Percentiles rank a stretch among this genome's conserved stretches.
Conservation (phyloP, 2,113 vertebrate species). For the Psilopsiagon aurifrons region DNA sequence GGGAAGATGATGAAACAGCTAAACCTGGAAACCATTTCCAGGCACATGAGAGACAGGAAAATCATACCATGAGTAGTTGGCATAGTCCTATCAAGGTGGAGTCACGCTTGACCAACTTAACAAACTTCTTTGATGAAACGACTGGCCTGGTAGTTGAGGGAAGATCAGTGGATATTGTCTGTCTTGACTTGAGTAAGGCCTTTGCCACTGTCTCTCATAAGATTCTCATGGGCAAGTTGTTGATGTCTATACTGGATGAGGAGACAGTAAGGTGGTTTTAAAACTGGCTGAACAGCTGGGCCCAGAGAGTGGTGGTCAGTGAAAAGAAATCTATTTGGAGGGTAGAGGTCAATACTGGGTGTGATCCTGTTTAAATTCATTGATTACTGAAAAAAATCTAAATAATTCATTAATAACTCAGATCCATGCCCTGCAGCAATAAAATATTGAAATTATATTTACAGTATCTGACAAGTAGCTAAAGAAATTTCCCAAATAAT, state of each 20-base stretch:
- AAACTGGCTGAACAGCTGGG: not conserved
- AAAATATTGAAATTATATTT: not conserved
- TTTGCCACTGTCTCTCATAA: not conserved
- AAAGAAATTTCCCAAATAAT: not conserved
- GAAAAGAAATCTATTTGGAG: not conserved
- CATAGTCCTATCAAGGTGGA: not conserved
- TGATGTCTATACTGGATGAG: not conserved
- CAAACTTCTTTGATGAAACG: not conserved
- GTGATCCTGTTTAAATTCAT: not conserved
- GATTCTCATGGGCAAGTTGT: not conserved
- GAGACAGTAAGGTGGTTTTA: not conserved
- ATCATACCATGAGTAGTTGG: not conserved
- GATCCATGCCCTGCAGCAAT: not conserved
- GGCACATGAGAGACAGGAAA: not conserved
- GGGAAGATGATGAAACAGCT: not conserved
- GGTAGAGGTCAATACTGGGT: not conserved
- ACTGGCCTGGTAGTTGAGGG: not conserved
- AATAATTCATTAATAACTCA: not conserved
- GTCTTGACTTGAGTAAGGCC: not conserved
- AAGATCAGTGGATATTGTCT: not conserved
- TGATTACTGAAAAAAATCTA: not conserved
- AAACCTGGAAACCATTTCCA: not conserved
- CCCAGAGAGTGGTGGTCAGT: not conserved
- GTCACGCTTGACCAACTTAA: not conserved
- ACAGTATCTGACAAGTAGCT: not conserved